These are phyloP conservation scores for Hepsetus odoe DNA, from an alignment of 2,113 vertebrate genomes.

Conservation along the genomic window DNA sequence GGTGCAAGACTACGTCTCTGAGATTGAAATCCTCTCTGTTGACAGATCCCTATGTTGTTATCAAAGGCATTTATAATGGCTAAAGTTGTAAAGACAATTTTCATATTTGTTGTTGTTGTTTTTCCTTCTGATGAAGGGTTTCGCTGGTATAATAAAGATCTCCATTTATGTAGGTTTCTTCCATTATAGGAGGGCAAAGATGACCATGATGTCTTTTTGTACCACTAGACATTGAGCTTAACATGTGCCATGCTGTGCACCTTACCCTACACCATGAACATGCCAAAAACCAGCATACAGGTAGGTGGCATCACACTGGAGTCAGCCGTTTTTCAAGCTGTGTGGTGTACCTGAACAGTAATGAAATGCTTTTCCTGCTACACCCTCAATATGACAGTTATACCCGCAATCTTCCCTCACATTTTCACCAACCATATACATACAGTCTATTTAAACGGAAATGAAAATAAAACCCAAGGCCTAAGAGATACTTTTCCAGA, in stretches of 20 bases:
- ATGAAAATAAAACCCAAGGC: not conserved
- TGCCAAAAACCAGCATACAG: not conserved
- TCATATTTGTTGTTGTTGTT: no score
- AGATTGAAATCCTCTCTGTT: not conserved
- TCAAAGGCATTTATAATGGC: not conserved
- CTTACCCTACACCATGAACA: not conserved
- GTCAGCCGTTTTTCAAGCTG: not conserved
- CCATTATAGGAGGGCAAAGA: not conserved
- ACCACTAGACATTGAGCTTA: not conserved
- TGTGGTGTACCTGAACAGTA: not conserved
- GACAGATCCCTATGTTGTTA: no score
- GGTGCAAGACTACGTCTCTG: constrained; percentile 2
- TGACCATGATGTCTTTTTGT: not conserved
- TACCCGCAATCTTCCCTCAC: no score
- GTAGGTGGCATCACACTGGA: not conserved
- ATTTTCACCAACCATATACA: not conserved
- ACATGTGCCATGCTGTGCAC: not conserved
- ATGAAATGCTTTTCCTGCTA: not conserved
- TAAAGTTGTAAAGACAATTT: no score
- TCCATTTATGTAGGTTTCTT: not conserved
- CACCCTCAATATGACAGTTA: not conserved
- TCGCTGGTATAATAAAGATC: not conserved
- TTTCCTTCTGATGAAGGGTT: not conserved
- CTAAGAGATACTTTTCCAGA: not conserved
- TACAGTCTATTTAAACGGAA: not conserved